phyloP scores from a whole-genome alignment of 2,113 vertebrate species.

The Girardinichthys multiradiatus region DNA sequence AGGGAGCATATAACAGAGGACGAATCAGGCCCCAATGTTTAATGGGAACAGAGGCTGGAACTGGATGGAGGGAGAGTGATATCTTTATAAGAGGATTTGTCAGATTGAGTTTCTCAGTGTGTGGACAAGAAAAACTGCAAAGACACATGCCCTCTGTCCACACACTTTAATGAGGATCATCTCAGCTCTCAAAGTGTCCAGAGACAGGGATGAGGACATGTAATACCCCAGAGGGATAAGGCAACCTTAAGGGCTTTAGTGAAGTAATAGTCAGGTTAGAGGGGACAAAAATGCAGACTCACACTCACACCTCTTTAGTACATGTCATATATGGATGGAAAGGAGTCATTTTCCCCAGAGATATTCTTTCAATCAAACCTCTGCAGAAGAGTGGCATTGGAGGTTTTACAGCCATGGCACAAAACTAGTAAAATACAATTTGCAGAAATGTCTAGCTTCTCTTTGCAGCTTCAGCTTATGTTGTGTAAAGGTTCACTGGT shows the following conservation, averaged over 20 bases:
- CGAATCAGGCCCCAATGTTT: conserved; percentile 26
- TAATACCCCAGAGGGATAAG: conserved; percentile 51
- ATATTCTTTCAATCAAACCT: too few relatives aligned
- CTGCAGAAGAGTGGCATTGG: too few relatives aligned
- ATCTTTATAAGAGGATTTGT: conserved; percentile 73
- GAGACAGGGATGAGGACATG: conserved; percentile 59
- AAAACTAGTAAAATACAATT: too few relatives aligned
- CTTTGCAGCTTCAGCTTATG: too few relatives aligned
- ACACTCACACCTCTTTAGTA: too few relatives aligned
- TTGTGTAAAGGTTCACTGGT: too few relatives aligned
- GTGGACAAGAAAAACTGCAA: conserved; percentile 40
- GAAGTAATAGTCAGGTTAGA: conserved; percentile 5
- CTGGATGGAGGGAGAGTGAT: conserved; percentile 36
- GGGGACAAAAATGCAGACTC: background rate
- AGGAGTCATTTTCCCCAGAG: too few relatives aligned
- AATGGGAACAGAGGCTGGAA: conserved; percentile 30
- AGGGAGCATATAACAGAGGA: conserved; percentile 38
- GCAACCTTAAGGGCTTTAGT: conserved; percentile 40
- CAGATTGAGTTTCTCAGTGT: conserved; percentile 56
- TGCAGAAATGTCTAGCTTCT: too few relatives aligned
- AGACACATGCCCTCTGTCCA: conserved; percentile 58
- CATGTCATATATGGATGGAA: too few relatives aligned
- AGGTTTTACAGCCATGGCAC: too few relatives aligned
- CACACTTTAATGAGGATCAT: conserved; percentile 69
- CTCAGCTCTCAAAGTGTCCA: conserved; percentile 45